Conservation (phyloP, 2,888 invertebrate genomes). For the Idaea biselata region DNA sequence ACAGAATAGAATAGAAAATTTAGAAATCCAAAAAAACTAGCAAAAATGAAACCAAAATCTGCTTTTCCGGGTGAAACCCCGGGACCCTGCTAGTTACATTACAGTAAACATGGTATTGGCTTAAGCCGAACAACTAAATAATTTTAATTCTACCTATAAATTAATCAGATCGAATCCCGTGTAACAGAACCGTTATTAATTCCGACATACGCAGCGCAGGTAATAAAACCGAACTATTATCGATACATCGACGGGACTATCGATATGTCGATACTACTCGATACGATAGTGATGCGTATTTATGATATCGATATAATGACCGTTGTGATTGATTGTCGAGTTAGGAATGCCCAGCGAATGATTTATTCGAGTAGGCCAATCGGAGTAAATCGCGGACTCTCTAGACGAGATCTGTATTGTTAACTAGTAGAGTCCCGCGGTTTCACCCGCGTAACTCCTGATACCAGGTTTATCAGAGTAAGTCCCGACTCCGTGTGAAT, state of each 20-base stretch:
- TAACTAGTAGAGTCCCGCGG: too few species aligned
- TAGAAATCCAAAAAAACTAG: too few species aligned
- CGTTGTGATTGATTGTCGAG: not conserved
- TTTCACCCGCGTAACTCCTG: too few species aligned
- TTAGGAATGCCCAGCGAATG: not conserved
- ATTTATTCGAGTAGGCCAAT: not conserved
- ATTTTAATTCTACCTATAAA: not conserved
- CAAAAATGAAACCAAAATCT: too few species aligned
- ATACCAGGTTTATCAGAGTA: too few species aligned
- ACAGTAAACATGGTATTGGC: too few species aligned
- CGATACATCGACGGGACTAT: not conserved
- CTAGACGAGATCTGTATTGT: not conserved
- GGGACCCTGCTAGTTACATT: too few species aligned
- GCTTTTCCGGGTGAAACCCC: too few species aligned
- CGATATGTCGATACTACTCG: too few species aligned
- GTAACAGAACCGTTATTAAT: not conserved
- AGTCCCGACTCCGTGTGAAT: too few species aligned
- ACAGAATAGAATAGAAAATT: too few species aligned
- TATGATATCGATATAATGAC: slow-evolving; percentile 1
- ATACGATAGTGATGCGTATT: not conserved
- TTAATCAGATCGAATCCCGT: not conserved
- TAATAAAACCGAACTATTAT: not conserved
- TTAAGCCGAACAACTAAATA: not conserved
- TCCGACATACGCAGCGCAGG: not conserved
- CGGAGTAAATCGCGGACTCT: not conserved